Base-by-base conservation (phyloP, 2,113 vertebrate genomes). In the Peromyscus californicus region DNA sequence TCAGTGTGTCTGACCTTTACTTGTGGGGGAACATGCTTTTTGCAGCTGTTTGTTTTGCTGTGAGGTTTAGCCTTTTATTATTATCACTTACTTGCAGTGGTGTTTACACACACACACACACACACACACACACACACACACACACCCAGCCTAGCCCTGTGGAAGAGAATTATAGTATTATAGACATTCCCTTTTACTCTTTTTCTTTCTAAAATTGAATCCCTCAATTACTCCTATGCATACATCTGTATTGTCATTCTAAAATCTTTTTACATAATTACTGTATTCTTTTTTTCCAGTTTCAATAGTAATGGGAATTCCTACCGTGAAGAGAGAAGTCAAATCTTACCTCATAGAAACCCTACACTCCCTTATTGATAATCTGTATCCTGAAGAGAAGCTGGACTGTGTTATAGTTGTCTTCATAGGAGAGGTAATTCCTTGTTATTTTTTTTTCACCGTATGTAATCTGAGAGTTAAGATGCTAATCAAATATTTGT, bases 281-380 rank as follows among this genome's bases (percentile, higher is more conserved):
- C 74, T 91, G 1, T 95, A n/a, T 98, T 70, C 74, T 98, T 98
- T 97, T 97, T 97, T 98, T 98, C 72, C 98, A 99, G 99, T 99
- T 98, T 99, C 99, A 98, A 99, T 99, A 99, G 99, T 99, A 97
- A 99, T 99, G 99, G 99, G 99, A 95, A 99, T 99, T 98, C 99
- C 99, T 95, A 99, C 99, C 21, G 99, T 99, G 98, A 99, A 99
- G 98, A 99, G 99, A 97, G 99, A 99, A 99, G 99, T 99, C 97
- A 99, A 99, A 98, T 99, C 99, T 65, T 99, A 99, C 98, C 99
- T 99, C 98, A 99, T 99, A 76, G 99, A 99, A 98, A 99, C 99
- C 24, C 99, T 99, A 86, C 99, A 99, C 96, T 99, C 99, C 0
- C 99, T 99, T 96, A 99, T 99, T 97, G 99, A 99, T 99, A 99